Evolutionary conservation across 2,888 invertebrate genomes (phyloP), one percentile per base, ranked within the genome.

Genomic region (Lathronympha strigana): DNA sequence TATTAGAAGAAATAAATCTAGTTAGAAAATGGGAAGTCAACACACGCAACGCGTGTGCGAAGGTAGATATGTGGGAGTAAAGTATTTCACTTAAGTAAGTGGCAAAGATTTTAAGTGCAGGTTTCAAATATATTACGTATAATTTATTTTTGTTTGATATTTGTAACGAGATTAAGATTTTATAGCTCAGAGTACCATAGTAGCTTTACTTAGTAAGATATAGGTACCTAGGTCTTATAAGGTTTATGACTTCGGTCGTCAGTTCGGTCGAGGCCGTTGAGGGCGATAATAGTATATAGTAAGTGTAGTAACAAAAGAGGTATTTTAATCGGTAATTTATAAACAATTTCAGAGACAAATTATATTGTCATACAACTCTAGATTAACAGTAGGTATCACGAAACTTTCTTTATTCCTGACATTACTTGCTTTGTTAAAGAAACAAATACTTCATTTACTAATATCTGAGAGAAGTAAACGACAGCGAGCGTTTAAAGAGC

Each of bases 21-120:
- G 90, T 91, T 90, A 89, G 91, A 91, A 92, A 91, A 90, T 90
- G 81, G 89, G 90, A 90, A 91, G 86, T 83, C 79, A 77, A 81
- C 78, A 77, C 79, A 78, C 76, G 78, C 76, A 81, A 88, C 89
- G 78, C 78, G 88, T 84, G 71, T 75, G 74, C 81, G 69, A 78
- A 43, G 78, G 81, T 78, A 63, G 68, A 73, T 76, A 70, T 69
- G 23, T 25, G n/a, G 47, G 66, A 79, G 84, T 77, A 82, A 79
- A 81, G 81, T 82, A 86, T 81, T 82, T 78, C 76, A 75, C 76
- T 73, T 77, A 72, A 71, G 68, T 66, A 67, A 71, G 71, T 69
- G 13, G 43, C 4, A 51, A 25, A 19, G n/a, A 33, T 45, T 45
- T 45, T 31, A 6, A 54, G 38, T 23, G 23, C 4, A 17, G 17